A percentile compares a stretch with the other conserved stretches of the same genome.
phyloP scores from a whole-genome alignment of 2,888 invertebrate genomes.

The Oscheius sp. region DNA sequence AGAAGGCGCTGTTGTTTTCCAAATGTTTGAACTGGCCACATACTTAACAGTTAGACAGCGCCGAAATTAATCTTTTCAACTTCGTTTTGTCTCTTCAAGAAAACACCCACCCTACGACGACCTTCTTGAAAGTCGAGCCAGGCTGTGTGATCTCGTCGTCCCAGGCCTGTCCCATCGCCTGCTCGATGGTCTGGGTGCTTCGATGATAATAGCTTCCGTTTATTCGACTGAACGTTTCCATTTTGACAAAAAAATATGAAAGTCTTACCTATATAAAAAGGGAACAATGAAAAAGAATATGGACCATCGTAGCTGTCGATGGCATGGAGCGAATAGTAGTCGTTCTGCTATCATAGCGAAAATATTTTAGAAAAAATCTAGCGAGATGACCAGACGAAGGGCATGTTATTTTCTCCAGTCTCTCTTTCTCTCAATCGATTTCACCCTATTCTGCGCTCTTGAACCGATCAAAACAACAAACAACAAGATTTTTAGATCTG shows the following conservation, averaged over 20 bases:
- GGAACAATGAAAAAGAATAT: slow-evolving; percentile 53
- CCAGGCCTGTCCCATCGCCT: slow-evolving; percentile 67
- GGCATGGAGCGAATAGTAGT: slow-evolving; percentile 44
- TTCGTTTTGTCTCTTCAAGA: background rate
- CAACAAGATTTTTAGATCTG: too few species aligned
- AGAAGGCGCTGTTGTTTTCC: background rate
- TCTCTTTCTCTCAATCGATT: background rate
- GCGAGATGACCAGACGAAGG: too few species aligned
- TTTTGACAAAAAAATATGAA: background rate
- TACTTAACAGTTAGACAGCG: background rate
- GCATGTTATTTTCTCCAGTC: slow-evolving; percentile 2
- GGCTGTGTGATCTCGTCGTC: slow-evolving; percentile 69
- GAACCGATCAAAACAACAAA: background rate
- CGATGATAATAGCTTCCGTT: slow-evolving; percentile 66
- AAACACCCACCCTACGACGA: slow-evolving; percentile 67
- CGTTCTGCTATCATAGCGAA: slow-evolving; percentile 31
- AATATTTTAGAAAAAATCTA: too few species aligned
- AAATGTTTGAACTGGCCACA: background rate
- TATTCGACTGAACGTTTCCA: slow-evolving; percentile 54
- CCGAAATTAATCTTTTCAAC: too few species aligned
- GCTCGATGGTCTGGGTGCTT: slow-evolving; percentile 64
- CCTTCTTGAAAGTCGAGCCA: slow-evolving; percentile 65
- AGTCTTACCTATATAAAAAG: slow-evolving; percentile 50
- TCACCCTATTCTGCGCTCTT: background rate
- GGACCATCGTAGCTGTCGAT: slow-evolving; percentile 48